A percentile compares a stretch with the other conserved stretches of the same genome.
Evolutionary conservation across 1,140 invertebrate genomes (phyloP).

Genomic region (Drosophila lowei): DNA sequence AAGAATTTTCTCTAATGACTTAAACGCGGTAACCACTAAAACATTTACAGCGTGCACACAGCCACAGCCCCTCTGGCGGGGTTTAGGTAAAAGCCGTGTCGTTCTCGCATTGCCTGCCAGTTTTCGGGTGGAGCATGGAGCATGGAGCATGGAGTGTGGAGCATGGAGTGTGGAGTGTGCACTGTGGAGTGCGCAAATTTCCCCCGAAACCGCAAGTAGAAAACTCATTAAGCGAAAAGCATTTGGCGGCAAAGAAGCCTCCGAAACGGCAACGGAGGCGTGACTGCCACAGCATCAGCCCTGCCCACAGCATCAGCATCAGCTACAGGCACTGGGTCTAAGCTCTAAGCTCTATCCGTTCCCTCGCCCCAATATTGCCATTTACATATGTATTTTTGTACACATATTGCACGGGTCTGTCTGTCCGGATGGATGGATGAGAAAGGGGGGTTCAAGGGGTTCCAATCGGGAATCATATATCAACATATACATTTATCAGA

Average conservation of each 20-base stretch:
- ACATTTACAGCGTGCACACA: conserved; percentile 68
- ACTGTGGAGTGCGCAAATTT: conserved; percentile 62
- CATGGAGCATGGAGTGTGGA: conserved; percentile 15
- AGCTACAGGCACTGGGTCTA: too few species aligned
- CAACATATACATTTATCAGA: too few species aligned
- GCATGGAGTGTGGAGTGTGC: conserved; percentile 12
- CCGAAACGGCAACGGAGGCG: conserved; percentile 14
- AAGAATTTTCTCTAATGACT: conserved; percentile 79
- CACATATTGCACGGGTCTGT: too few species aligned
- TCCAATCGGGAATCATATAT: too few species aligned
- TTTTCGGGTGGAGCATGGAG: too few species aligned
- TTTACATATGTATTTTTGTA: too few species aligned
- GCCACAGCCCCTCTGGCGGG: conserved; percentile 10
- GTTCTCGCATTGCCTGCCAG: conserved; percentile 4
- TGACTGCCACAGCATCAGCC: conserved; percentile 1
- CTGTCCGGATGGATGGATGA: too few species aligned
- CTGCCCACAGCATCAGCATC: background rate
- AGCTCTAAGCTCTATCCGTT: too few species aligned
- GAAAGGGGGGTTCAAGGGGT: too few species aligned
- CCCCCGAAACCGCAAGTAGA: conserved; percentile 70
- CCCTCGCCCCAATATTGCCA: too few species aligned
- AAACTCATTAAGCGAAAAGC: conserved; percentile 75
- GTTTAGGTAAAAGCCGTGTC: conserved; percentile 37
- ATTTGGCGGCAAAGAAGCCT: conserved; percentile 49
- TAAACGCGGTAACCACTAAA: conserved; percentile 78